phyloP scores from a whole-genome alignment of 1,140 invertebrate species.

The Brachionus sp. region DNA sequence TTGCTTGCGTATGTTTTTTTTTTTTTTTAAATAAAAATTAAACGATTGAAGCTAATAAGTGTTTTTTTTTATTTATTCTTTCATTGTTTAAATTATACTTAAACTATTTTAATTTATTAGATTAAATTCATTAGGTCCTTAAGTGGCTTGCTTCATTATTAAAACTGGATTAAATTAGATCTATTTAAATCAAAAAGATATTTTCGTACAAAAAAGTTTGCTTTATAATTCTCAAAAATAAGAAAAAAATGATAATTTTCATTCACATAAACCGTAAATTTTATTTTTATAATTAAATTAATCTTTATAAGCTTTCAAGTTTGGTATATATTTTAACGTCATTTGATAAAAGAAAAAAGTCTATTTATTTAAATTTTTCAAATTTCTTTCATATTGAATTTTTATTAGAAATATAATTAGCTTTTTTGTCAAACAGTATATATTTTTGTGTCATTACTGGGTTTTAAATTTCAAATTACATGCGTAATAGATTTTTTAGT shows the following conservation, averaged over 20 bases:
- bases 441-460: neutral
- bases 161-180: neutral
- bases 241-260: neutral
- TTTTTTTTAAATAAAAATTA: neutral
- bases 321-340: neutral
- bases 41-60: neutral
- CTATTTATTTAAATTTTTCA: neutral
- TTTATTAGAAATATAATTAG: neutral
- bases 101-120: neutral
- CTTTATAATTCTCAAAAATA: neutral
- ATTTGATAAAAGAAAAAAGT: neutral
- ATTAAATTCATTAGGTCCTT: neutral
- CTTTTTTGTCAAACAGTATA: neutral
- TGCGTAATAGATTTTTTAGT: neutral
- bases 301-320: neutral
- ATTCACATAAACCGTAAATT: neutral
- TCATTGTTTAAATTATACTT: too few relatives aligned
- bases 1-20: neutral
- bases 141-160: neutral
- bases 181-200: neutral
- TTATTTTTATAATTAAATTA: neutral
- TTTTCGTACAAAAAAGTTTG: neutral
- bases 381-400: neutral
- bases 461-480: neutral
- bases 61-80: neutral